These are phyloP conservation scores for Agrotis ipsilon DNA, from an alignment of 2,888 invertebrate genomes.

Conservation along the genomic window DNA sequence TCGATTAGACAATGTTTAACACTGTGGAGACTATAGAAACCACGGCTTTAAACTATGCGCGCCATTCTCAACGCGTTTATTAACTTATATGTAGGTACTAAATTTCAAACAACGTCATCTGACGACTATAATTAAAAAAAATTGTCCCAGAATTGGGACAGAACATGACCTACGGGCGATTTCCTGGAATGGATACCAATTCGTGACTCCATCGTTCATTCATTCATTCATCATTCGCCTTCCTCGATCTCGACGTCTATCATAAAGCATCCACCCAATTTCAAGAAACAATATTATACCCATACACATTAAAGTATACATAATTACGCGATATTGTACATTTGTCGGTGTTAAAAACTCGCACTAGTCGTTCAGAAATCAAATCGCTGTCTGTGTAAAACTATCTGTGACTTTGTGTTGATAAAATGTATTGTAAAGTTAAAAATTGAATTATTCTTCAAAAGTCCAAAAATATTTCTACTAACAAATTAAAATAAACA, in stretches of 20 bases:
- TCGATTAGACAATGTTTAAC: too few species aligned
- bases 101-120: background rate
- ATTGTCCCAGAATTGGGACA: too few species aligned
- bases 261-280: too few species aligned
- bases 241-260: too few species aligned
- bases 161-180: too few species aligned
- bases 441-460: slow-evolving; percentile 15
- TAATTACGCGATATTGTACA: too few species aligned
- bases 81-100: background rate
- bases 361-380: background rate
- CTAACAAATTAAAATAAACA: slow-evolving; percentile 11
- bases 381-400: slow-evolving; percentile 28
- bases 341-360: background rate
- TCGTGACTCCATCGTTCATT: too few species aligned
- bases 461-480: slow-evolving; percentile 49
- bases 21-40: too few species aligned
- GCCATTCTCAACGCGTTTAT: background rate
- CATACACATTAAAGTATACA: background rate
- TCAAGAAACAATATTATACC: background rate
- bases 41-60: background rate
- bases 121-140: background rate
- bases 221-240: too few species aligned
- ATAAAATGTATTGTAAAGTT: slow-evolving; percentile 23
- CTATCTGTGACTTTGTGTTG: slow-evolving; percentile 55
- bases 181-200: too few species aligned